Evolutionary conservation across 2,113 vertebrate genomes (phyloP).

Genomic region (Apus apus): DNA sequence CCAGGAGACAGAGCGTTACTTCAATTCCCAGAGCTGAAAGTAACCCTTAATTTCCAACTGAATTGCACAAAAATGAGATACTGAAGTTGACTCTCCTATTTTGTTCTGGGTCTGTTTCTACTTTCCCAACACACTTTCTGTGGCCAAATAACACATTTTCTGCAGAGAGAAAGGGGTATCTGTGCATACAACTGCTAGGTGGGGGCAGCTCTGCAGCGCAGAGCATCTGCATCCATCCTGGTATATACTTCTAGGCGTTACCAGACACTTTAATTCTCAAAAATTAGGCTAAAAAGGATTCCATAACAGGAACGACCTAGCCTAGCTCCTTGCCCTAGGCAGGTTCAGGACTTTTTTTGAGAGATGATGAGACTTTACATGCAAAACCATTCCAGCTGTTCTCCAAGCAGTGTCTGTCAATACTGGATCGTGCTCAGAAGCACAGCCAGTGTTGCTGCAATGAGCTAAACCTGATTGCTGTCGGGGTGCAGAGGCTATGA

Average conservation of each 20-base stretch:
- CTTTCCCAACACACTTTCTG: neutral
- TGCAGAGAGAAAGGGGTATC: neutral
- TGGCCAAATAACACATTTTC: neutral
- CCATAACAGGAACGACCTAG: neutral
- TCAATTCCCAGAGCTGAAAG: neutral
- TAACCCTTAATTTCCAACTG: neutral
- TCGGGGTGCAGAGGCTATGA: neutral
- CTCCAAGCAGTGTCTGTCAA: neutral
- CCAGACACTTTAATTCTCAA: neutral
- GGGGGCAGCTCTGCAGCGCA: neutral
- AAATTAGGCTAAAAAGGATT: neutral
- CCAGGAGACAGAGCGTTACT: neutral
- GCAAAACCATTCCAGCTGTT: neutral
- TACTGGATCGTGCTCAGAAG: neutral
- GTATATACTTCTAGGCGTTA: neutral
- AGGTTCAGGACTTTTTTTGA: neutral
- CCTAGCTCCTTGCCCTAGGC: neutral
- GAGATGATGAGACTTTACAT: neutral
- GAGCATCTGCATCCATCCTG: neutral
- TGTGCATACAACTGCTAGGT: neutral
- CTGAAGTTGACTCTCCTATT: neutral
- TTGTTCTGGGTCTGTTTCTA: neutral
- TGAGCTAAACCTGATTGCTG: neutral
- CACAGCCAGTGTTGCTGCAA: neutral
- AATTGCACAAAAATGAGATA: neutral